Base-by-base conservation (phyloP, 2,888 invertebrate genomes). In the Drosophila recens region DNA sequence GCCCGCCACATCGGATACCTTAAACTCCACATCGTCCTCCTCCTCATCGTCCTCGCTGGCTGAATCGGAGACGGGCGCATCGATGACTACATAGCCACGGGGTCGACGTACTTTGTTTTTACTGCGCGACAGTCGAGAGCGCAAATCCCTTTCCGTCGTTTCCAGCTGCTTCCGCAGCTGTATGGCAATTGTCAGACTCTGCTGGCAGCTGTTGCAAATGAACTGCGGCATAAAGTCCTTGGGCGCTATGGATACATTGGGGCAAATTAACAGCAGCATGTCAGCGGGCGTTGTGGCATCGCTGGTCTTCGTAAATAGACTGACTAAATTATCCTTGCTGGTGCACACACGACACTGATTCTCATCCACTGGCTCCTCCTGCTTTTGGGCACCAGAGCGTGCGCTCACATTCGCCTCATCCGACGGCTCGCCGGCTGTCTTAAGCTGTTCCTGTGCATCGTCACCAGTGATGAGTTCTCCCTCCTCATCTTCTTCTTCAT, bases 191-290 rank as follows among this genome's bases (percentile, higher is more conserved):
- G 87, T 90, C 13, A 93, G 88, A 68, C 92, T 92, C 45, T 89
- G 89, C 66, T 90, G 79, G 75, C 93, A 93, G 13, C 82, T 68
- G 23, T 81, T 80, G 74, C 93, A 93, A 23, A 93, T 92, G 52
- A 87, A 92, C 65, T 93, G 92, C 2, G 93, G 93, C 73, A 93
- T 89, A 57, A 90, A 93, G 78, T 93, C 93, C 71, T 92, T 92
- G 33, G 81, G 86, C 11, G 88, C 85, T 53, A 93, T 92, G 64
- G 90, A 90, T 2, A 93, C 91, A 4, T 82, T 84, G n/a, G 93
- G 91, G 63, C 93, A 93, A 30, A 93, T 80, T 3, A 82, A 80
- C 91, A 93, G 91, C 65, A 93, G 77, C 82, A 93, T 90, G 59
- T 93, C 93, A 10, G 93, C 93, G 11, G 93, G 91, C 4, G 91